phyloP scores from a whole-genome alignment of 2,113 vertebrate genomes.

The Aphelocoma coerulescens region DNA sequence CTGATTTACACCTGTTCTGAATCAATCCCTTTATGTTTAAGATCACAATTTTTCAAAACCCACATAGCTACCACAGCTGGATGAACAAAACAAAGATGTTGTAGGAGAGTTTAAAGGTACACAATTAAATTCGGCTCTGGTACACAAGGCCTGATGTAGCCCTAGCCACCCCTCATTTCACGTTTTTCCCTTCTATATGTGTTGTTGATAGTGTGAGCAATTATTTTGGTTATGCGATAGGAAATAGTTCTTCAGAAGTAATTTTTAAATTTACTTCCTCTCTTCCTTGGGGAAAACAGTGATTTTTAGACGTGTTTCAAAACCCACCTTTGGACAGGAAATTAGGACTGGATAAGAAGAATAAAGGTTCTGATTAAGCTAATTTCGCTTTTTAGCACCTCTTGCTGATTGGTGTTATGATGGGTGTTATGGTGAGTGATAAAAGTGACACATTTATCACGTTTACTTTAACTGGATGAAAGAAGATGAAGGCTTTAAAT shows the following conservation, averaged over 20 bases:
- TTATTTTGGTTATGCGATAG: background rate
- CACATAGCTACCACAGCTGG: rapidly evolving
- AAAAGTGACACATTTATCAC: background rate
- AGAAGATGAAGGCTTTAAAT: background rate
- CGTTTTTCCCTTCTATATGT: background rate
- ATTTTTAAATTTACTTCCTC: background rate
- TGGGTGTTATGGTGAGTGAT: background rate
- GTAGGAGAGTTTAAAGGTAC: background rate
- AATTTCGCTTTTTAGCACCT: background rate
- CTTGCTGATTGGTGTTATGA: background rate
- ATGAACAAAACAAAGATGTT: background rate
- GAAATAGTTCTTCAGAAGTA: background rate
- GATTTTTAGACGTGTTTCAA: background rate
- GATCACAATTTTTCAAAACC: background rate
- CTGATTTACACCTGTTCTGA: background rate
- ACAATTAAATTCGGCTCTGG: background rate
- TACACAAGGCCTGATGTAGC: background rate
- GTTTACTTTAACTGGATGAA: background rate
- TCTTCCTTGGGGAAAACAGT: background rate
- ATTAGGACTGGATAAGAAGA: background rate
- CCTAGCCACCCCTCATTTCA: background rate
- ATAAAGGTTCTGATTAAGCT: background rate
- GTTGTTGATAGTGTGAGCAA: background rate
- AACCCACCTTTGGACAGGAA: background rate
- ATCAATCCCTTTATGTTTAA: background rate